Evolutionary conservation across 2,797 vertebrate genomes (phyloP).

Genomic region (Rhincodon typus): DNA sequence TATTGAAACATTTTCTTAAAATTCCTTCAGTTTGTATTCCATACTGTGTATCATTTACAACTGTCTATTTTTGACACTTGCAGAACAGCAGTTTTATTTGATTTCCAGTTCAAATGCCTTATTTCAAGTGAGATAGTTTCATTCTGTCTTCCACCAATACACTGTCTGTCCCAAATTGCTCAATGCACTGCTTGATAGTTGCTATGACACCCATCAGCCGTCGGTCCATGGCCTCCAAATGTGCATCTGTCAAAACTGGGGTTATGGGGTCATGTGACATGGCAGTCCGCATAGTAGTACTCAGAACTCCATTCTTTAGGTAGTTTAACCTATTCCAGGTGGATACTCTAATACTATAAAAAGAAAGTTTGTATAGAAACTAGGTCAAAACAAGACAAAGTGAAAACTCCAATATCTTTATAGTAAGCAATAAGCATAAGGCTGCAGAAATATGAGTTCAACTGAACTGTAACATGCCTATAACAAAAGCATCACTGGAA

Average conservation of each 20-base stretch:
- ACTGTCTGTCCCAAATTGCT: constrained; percentile 78
- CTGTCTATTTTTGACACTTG: not conserved
- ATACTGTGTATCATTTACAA: not conserved
- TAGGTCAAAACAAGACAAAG: not conserved
- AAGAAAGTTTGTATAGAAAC: constrained; percentile 32
- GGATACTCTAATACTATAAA: constrained; percentile 81
- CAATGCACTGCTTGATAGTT: constrained; percentile 87
- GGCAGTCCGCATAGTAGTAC: constrained; percentile 77
- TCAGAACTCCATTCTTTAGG: constrained; percentile 76
- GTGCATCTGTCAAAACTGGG: constrained; percentile 73
- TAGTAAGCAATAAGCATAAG: not conserved
- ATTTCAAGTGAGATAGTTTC: constrained; percentile 86
- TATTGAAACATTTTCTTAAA: constrained; percentile 18
- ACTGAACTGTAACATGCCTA: too few species aligned
- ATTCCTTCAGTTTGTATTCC: constrained; percentile 11
- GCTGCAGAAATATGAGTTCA: not conserved
- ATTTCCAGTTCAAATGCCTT: not conserved
- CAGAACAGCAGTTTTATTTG: not conserved
- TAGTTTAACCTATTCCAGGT: constrained; percentile 92
- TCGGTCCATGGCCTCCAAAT: constrained; percentile 80
- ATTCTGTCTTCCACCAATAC: constrained; percentile 94
- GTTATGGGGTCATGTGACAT: constrained; percentile 78
- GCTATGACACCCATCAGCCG: constrained; percentile 76
- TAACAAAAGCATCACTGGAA: not conserved
- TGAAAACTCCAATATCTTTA: not conserved